A percentile compares a stretch with the other conserved stretches of the same genome.
These are phyloP conservation scores for Mormyrus lacerda DNA, from an alignment of 2,113 vertebrate species.

Conservation along the genomic window DNA sequence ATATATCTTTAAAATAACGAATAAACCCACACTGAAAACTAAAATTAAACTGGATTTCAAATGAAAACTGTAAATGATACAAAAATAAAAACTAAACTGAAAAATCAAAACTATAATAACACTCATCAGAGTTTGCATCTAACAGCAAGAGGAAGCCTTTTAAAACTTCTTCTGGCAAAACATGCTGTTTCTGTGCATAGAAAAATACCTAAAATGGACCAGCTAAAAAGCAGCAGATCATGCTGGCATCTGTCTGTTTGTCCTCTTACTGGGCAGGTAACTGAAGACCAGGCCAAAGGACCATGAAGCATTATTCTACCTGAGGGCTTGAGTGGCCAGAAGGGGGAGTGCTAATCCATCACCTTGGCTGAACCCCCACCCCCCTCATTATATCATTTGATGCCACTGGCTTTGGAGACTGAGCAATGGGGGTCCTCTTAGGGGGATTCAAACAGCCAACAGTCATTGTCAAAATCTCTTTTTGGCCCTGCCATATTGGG, in stretches of 20 bases:
- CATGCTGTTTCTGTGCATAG: background rate
- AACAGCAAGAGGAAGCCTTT: background rate
- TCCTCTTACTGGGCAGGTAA: background rate
- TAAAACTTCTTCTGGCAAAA: background rate
- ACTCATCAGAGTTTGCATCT: background rate
- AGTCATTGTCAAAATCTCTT: conserved; percentile 6
- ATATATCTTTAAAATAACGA: background rate
- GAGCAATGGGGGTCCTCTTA: conserved; percentile 53
- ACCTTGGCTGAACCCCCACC: conserved; percentile 7
- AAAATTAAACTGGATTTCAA: background rate
- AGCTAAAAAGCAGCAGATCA: background rate
- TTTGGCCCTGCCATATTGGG: background rate
- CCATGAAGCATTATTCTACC: background rate
- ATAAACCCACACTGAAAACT: background rate
- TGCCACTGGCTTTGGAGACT: conserved; percentile 47
- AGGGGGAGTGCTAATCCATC: conserved; percentile 24
- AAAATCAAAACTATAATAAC: background rate
- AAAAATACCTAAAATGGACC: background rate
- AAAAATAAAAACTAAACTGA: background rate
- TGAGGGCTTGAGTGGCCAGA: conserved; percentile 24
- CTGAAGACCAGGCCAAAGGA: background rate
- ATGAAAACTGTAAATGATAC: background rate
- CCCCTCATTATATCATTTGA: conserved; percentile 52
- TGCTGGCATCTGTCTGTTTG: background rate
- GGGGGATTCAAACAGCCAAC: conserved; percentile 47